phyloP scores from a whole-genome alignment of 2,113 vertebrate species.

The Aphyosemion australe region DNA sequence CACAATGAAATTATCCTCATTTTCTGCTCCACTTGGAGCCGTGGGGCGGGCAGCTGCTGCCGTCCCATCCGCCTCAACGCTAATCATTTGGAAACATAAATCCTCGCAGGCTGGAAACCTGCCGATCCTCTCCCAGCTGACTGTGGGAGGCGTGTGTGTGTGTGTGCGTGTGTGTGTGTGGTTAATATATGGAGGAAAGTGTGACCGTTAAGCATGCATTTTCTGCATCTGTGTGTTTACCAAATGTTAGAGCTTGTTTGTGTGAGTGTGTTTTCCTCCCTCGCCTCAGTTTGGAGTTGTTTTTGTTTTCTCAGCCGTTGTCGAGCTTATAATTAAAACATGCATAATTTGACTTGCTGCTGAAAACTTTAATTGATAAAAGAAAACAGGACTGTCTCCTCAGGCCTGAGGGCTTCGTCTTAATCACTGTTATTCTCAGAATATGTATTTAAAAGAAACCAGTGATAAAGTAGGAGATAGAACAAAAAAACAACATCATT shows the following conservation, averaged over 20 bases:
- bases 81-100: conserved; percentile 70
- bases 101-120: conserved; percentile 65
- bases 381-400: conserved; percentile 18
- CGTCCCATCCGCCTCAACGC: conserved; percentile 50
- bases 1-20: conserved; percentile 77
- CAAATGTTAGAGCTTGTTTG: conserved; percentile 14
- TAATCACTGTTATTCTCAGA: conserved; percentile 57
- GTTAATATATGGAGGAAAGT: conserved; percentile 6
- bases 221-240: conserved; percentile 20
- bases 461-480: conserved; percentile 17
- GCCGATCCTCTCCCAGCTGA: conserved; percentile 46
- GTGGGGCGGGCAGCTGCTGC: conserved; percentile 74
- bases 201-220: conserved; percentile 11
- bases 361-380: conserved; percentile 45
- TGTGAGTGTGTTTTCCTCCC: conserved; percentile 3
- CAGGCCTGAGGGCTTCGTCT: conserved; percentile 37
- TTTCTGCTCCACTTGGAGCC: conserved; percentile 78
- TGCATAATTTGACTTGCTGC: conserved; percentile 55
- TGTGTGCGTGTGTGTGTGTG: conserved; percentile 13
- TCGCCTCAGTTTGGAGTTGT: conserved; percentile 30
- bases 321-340: conserved; percentile 46
- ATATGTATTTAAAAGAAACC: conserved; percentile 7
- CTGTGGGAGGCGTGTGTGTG: conserved; percentile 46
- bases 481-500: conserved; percentile 9
- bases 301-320: conserved; percentile 45